Base-by-base conservation (phyloP, 2,797 vertebrate species). In the Heteromormyrus szaboi region DNA sequence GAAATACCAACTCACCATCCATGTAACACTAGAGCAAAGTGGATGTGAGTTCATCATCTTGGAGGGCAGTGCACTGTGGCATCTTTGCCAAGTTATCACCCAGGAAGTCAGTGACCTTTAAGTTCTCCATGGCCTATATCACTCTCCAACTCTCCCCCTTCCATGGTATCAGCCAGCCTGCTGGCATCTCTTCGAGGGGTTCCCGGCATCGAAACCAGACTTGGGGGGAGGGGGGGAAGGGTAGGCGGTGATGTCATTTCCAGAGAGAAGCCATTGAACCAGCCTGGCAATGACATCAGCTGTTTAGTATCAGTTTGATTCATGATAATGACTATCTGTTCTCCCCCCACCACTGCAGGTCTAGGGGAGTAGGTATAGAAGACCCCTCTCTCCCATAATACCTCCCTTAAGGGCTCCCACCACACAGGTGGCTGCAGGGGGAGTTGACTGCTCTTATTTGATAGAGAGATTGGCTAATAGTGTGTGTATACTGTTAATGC, bases 161-260 rank as follows among this genome's bases (percentile, higher is more conserved):
- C 65, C 37, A 44, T 9, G 14, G 44, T 76, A 76, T 48, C 81
- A 22, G 46, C 81, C 81, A 50, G 81, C 81, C 41, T 83, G 79
- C 44, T 83, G 88, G 90, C 88, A 68, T 89, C 76, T 59, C 44
- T 90, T 89, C 79, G 50, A 50, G 79, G 79, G 11, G 81, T 84
- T 84, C 81, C 81, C 81, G 81, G 46, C 46, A 84, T 48, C 8
- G 0, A 84, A 25, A 84, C 8, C 81, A 48, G 46, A 48, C 29
- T 54, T 91, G 81, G 90, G 93, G 90, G 88, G 68, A 0, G 87
- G 88, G 93, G 93, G 88, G 93, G 89, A 89, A 72, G 37, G 37
- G 14, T 76, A 41, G 68, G 91, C 92, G 93, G 93, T 95, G 94
- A 95, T 95, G 95, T 95, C 92, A 95, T 95, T 95, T 93, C 95